A percentile compares a stretch with the other conserved stretches of the same genome.
phyloP scores from a whole-genome alignment of 2,888 invertebrate genomes.

The Tenthredo notha region DNA sequence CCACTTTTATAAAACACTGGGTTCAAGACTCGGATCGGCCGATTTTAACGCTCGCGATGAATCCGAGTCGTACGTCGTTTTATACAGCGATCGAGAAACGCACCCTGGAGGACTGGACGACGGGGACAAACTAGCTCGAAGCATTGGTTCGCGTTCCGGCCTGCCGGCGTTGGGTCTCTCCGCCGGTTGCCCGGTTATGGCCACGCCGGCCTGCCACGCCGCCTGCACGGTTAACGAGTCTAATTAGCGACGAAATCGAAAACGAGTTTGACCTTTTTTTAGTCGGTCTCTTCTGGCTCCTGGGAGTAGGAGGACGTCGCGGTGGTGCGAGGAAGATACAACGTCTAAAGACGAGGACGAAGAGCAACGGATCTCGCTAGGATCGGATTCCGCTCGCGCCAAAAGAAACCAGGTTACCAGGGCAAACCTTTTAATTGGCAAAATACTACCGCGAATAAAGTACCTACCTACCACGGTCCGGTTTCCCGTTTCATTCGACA shows the following conservation, averaged over 20 bases:
- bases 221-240: conserved; percentile 77
- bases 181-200: conserved; percentile 75
- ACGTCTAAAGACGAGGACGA: conserved; percentile 14
- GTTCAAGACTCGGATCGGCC: not conserved
- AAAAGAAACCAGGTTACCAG: conserved; percentile 62
- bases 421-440: conserved; percentile 57
- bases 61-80: not conserved
- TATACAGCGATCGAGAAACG: conserved; percentile 69
- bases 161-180: conserved; percentile 60
- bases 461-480: conserved; percentile 28
- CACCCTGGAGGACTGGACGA: conserved; percentile 76
- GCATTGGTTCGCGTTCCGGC: conserved; percentile 66
- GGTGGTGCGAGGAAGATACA: conserved; percentile 25
- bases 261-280: conserved; percentile 77
- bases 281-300: conserved; percentile 52
- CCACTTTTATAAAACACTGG: not conserved
- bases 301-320: conserved; percentile 32
- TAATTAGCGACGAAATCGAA: conserved; percentile 79
- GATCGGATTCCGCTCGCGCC: conserved; percentile 56
- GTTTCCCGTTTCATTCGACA: conserved; percentile 35
- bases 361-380: conserved; percentile 34
- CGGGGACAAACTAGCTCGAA: conserved; percentile 75
- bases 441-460: conserved; percentile 24
- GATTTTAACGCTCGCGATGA: not conserved
- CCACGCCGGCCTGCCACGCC: conserved; percentile 69